Percentiles rank a stretch among this genome's conserved stretches.
phyloP scores from a whole-genome alignment of 2,113 vertebrate genomes.

The Syngnathus scovelli region DNA sequence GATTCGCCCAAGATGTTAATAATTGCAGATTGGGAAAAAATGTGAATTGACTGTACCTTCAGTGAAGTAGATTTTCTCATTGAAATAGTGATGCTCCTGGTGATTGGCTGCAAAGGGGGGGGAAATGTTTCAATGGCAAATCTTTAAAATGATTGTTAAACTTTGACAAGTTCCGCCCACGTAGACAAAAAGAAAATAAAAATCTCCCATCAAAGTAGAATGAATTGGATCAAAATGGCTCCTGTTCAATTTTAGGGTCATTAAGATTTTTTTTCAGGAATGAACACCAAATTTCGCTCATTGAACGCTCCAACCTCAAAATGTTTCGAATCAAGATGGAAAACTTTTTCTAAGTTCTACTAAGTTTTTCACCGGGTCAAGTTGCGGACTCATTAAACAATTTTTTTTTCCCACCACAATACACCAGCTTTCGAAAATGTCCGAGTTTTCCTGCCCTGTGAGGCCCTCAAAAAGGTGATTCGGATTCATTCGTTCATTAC shows the following conservation, averaged over 20 bases:
- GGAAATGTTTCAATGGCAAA: conserved; percentile 3
- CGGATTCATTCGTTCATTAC: neutral
- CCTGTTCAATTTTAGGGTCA: neutral
- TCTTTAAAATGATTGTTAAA: neutral
- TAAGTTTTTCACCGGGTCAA: neutral
- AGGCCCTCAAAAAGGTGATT: neutral
- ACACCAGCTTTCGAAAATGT: neutral
- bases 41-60: conserved; percentile 74
- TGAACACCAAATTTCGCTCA: too few species aligned
- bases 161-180: neutral
- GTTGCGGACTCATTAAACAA: neutral
- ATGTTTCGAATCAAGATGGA: too few species aligned
- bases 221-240: neutral
- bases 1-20: conserved; percentile 22
- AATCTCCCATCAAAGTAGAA: too few species aligned
- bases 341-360: neutral
- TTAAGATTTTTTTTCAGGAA: neutral
- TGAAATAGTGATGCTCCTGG: conserved; percentile 76
- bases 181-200: too few species aligned
- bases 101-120: conserved; percentile 51
- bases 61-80: conserved; percentile 78
- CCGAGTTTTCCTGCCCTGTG: neutral
- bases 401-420: neutral
- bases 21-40: conserved; percentile 1
- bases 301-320: too few species aligned